Base-by-base conservation (phyloP, 2,888 invertebrate genomes). In the Tiphia femorata region DNA sequence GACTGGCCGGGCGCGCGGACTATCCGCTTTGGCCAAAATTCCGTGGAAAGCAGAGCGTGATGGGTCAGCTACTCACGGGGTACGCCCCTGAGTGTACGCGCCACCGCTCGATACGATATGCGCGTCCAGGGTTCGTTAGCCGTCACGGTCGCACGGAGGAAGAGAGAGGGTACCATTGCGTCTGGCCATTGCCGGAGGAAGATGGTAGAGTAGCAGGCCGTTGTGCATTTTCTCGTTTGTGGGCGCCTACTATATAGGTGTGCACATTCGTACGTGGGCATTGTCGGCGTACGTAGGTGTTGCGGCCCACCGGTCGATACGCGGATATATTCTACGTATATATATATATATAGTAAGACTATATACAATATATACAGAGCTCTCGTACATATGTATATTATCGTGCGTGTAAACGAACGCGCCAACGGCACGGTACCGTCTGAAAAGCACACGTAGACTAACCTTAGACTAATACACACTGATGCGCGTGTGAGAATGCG, bases 111-210 rank as follows among this genome's bases (percentile, higher is more conserved):
- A 72, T 73, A 73, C 62, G 62, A 68, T 62, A 66, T 60, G 56
- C 67, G 64, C 57, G 70, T 66, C 68, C 62, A 69, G 72, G 70
- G 78, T 78, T 78, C 78, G 77, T 78, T 78, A 78, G 73, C 77
- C 78, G 78, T 78, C 78, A 78, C 76, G 78, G 77, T 76, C 72
- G 71, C 69, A 62, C 71, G 60, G 57, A 60, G 54, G 62, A 54
- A 53, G 52, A 35, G 37, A 64, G 56, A 50, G 49, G 42, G 53
- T 43, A 38, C 41, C 43, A 58, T 53, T 41, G 46, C 33, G 33
- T 33, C 33, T 33, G 33, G 33, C 12, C 12, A 14, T n/a, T 29
- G 40, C 48, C 30, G 42, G 23, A 46, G 19, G 49, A 43, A 42
- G 41, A 49, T 30, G 40, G 41, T 49, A 42, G 50, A 58, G 54